Base-by-base conservation (phyloP, 1,140 invertebrate genomes). In the Cyclargus thomasi region DNA sequence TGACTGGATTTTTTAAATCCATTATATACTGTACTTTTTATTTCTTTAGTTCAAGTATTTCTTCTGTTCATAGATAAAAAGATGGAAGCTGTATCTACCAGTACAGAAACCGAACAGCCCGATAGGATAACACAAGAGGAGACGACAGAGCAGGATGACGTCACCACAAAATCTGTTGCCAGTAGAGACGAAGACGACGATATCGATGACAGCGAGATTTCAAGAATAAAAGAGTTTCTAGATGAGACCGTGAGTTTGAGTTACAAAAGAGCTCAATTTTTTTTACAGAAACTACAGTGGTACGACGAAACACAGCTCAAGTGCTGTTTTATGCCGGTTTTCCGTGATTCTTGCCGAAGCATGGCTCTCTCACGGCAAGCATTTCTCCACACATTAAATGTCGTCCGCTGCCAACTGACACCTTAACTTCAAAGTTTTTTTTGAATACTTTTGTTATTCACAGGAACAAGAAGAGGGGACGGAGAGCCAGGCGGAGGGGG, bases 231-330 rank as follows among this genome's bases (percentile, higher is more conserved):
- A 68, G 87, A 90, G 65, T 82, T 86, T 65, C 69, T 90, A 62
- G 86, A 90, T 62, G 85, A 90, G 67, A 75, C 87, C 29, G 87
- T 90, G 57, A 83, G 79, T 75, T 53, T n/a, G n/a, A n/a, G n/a
- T n/a, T n/a, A n/a, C n/a, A n/a, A n/a, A n/a, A n/a, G n/a, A n/a
- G n/a, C n/a, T n/a, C n/a, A n/a, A n/a, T n/a, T n/a, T n/a, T n/a
- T n/a, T n/a, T n/a, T n/a, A n/a, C n/a, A n/a, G n/a, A n/a, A n/a
- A n/a, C n/a, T n/a, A n/a, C n/a, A n/a, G n/a, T n/a, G n/a, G n/a
- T n/a, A n/a, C n/a, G n/a, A n/a, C n/a, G n/a, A n/a, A n/a, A n/a
- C n/a, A n/a, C n/a, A 29, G 14, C 62, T 1, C 21, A 10, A 11
- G 18, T n/a, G n/a, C n/a, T n/a, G n/a, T n/a, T n/a, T n/a, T n/a